phyloP scores from a whole-genome alignment of 1,140 invertebrate genomes.

The Drosophila serrata region DNA sequence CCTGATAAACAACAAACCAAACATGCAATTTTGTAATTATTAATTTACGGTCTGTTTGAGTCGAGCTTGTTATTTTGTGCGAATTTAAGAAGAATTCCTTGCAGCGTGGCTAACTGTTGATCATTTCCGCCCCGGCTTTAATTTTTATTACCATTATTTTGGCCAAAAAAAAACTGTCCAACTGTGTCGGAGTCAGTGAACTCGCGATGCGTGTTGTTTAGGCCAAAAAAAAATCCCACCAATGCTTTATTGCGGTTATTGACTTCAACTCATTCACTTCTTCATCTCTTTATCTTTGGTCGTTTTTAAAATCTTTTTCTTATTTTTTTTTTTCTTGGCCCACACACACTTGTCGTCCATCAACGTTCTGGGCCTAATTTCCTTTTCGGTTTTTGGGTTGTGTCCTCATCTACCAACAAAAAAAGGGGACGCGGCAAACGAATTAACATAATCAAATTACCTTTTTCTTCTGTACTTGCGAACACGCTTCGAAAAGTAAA shows the following conservation, averaged over 20 bases:
- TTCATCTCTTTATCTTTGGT: conserved; percentile 14
- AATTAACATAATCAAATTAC: conserved; percentile 69
- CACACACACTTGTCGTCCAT: conserved; percentile 57
- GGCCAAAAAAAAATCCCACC: conserved; percentile 58
- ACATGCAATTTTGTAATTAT: conserved; percentile 80
- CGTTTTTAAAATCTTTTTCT: no score
- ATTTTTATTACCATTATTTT: neutral
- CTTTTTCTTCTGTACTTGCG: conserved; percentile 25
- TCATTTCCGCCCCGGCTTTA: conserved; percentile 20
- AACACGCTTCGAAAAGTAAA: conserved; percentile 49
- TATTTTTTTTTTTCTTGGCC: conserved; percentile 21
- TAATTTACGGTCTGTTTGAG: conserved; percentile 77
- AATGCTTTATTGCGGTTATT: conserved; percentile 65
- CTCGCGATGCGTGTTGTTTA: conserved; percentile 74
- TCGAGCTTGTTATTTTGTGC: conserved; percentile 27
- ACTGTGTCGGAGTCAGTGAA: conserved; percentile 70
- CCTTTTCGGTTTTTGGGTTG: conserved; percentile 30
- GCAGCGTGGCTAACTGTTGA: conserved; percentile 31
- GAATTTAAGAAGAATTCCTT: conserved; percentile 30
- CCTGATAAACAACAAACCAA: conserved; percentile 40
- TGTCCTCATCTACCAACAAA: conserved; percentile 14
- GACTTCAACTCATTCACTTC: conserved; percentile 48
- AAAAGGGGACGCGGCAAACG: conserved; percentile 21
- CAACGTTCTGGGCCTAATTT: conserved; percentile 42
- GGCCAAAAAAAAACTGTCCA: conserved; percentile 43